Percentiles rank a stretch among this genome's conserved stretches.
These are phyloP conservation scores for Heliconius melpomene DNA, from an alignment of 1,140 invertebrate genomes.

Conservation along the genomic window DNA sequence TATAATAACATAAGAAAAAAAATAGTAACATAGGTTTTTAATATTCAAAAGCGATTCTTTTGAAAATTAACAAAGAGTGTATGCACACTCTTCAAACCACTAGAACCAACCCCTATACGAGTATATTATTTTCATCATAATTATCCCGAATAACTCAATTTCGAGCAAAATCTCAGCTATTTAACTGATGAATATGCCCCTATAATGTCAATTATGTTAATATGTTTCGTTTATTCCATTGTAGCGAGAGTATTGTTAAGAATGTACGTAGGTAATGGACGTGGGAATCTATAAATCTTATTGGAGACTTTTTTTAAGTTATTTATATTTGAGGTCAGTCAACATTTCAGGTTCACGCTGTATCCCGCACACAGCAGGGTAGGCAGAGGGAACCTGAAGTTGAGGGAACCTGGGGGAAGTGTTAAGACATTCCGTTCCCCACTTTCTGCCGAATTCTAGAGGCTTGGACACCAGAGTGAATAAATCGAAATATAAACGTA, in stretches of 20 bases:
- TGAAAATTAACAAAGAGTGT: neutral
- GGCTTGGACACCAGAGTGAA: no score
- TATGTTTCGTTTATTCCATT: constrained; percentile 29
- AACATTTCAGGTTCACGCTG: no score
- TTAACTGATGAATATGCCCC: constrained; percentile 34
- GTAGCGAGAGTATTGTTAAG: constrained; percentile 25
- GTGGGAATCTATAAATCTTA: constrained; percentile 13
- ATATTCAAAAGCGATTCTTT: neutral
- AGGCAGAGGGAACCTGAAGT: no score
- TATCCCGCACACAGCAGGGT: no score
- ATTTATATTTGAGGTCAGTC: neutral
- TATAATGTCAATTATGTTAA: constrained; percentile 34
- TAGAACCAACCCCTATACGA: neutral
- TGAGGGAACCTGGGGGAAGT: no score
- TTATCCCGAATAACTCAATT: constrained; percentile 29
- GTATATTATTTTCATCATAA: constrained; percentile 4
- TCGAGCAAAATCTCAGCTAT: constrained; percentile 21
- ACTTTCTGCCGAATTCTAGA: no score
- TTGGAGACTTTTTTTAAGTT: neutral
- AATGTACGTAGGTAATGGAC: constrained; percentile 8
- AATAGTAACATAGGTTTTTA: neutral
- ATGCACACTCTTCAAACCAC: neutral
- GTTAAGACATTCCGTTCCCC: no score
- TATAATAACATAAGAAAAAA: no score
- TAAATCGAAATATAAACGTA: no score